Evolutionary conservation across 2,113 vertebrate species (phyloP), one percentile per base, ranked within the genome.

Genomic region (Hymenochirus boettgeri): DNA sequence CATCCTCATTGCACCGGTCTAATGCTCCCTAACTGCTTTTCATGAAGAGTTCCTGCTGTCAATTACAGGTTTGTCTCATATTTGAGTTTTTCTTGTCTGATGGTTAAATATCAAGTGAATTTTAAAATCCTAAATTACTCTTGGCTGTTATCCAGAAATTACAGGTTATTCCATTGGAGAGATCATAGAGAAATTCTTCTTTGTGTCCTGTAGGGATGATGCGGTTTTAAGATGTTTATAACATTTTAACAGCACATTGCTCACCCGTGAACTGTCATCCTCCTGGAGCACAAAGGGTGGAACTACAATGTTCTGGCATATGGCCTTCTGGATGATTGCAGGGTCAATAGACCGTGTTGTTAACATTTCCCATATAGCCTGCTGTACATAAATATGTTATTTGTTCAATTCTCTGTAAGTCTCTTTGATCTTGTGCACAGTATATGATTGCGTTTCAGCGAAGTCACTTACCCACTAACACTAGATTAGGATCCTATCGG

Each of bases 141-240:
- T 53, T 24, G 51, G 51, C 51, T n/a, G 24, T 53, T 53, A 53
- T 53, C 51, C 51, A 53, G 25, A 53, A 53, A 53, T 53, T 53
- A 24, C 51, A 53, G 23, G 51, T 53, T 53, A 26, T 26, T 22
- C 13, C 15, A 6, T 15, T 53, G 17, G 25, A 53, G 51, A 11
- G 51, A 53, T 53, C 51, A 53, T 23, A 17, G 51, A 53, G 51
- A 53, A 48, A 53, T 25, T 24, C 25, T 27, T 24, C 17, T 53
- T 53, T 53, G 25, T 53, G 24, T 15, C 23, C 51, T 27, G 51
- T 7, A 26, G 51, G 6, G 51, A 53, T 26, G 51, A 27, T 15
- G 26, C 24, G 6, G 23, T 6, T 17, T 15, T 7, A 26, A 7
- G n/a, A 26, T 53, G 15, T 10, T 17, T 7, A n/a, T n/a, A n/a